These are phyloP conservation scores for Zalophus californianus DNA, from an alignment of 2,797 vertebrate genomes.

Conservation along the genomic window DNA sequence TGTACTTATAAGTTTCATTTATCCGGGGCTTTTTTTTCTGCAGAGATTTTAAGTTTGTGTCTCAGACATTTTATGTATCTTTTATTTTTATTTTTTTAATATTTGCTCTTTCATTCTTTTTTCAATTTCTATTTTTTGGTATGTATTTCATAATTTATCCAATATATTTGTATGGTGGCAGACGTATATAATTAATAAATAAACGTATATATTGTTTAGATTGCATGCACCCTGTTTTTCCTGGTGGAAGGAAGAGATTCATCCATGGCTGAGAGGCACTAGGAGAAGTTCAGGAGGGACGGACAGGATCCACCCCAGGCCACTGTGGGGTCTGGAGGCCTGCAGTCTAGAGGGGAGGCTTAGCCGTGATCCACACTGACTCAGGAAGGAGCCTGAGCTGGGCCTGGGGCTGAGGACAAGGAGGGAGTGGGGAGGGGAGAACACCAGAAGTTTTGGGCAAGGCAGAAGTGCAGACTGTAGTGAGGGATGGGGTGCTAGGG, in stretches of 20 bases:
- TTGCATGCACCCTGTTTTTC: not conserved
- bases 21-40: not conserved
- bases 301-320: not conserved
- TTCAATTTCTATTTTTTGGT: not conserved
- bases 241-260: not conserved
- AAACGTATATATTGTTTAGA: not conserved
- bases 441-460: not conserved
- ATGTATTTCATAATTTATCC: not conserved
- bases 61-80: not conserved
- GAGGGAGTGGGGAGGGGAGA: too few relatives aligned
- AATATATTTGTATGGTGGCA: not conserved
- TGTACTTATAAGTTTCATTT: not conserved
- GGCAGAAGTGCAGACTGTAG: not conserved
- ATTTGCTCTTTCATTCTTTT: not conserved
- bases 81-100: not conserved
- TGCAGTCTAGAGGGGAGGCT: not conserved
- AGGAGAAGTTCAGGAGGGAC: not conserved
- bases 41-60: not conserved
- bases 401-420: not conserved
- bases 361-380: not conserved
- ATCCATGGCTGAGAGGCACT: not conserved
- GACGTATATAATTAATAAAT: not conserved
- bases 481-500: not conserved
- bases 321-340: not conserved
- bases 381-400: too few relatives aligned